These are phyloP conservation scores for Chloroceryle aenea DNA, from an alignment of 2,113 vertebrate genomes.

Conservation along the genomic window DNA sequence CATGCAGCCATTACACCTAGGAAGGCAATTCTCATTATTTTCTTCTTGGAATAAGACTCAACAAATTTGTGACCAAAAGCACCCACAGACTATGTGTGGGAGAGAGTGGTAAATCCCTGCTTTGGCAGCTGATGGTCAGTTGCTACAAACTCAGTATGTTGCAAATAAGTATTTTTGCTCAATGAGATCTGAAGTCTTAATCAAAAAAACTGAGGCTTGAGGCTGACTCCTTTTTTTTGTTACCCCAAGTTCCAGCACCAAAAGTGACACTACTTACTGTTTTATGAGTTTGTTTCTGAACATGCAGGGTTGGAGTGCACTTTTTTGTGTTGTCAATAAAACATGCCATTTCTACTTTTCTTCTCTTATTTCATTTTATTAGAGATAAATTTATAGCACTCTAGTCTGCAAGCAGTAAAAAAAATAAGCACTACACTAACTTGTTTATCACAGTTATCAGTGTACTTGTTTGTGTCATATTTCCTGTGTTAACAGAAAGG, in stretches of 20 bases:
- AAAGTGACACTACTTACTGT: background rate
- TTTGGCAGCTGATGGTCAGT: background rate
- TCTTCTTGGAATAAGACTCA: background rate
- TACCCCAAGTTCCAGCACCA: background rate
- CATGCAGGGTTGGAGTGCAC: background rate
- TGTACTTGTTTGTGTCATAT: constrained; percentile 72
- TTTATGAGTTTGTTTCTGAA: background rate
- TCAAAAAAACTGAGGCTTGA: background rate
- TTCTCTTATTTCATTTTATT: background rate
- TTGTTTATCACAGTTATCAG: constrained; percentile 73
- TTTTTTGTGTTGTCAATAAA: background rate
- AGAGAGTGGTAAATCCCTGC: background rate
- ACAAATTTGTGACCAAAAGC: background rate
- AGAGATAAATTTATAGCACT: background rate
- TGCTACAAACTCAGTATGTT: accelerated
- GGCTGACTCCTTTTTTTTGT: background rate
- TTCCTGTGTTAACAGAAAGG: constrained; percentile 73
- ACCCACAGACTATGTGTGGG: background rate
- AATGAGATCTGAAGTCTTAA: background rate
- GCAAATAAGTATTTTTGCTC: background rate
- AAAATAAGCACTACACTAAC: constrained; percentile 39
- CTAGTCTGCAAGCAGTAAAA: constrained; percentile 9
- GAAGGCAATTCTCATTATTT: background rate
- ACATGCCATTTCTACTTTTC: background rate
- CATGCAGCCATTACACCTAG: background rate